Base-by-base conservation (phyloP, 2,888 invertebrate species). In the Selenia dentaria region DNA sequence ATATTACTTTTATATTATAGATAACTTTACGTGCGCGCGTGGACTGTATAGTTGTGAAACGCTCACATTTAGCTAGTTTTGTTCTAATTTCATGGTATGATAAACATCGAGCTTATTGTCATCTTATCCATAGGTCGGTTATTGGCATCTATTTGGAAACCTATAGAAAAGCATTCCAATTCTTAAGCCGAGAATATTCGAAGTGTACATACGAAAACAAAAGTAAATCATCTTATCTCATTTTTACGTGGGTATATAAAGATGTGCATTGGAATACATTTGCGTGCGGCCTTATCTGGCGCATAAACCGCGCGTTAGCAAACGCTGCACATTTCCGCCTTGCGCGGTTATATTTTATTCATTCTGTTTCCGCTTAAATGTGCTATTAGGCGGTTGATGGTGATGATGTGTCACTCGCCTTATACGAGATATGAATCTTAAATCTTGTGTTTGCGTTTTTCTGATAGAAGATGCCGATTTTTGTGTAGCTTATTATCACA, bases 261-360 rank as follows among this genome's bases (percentile, higher is more conserved):
- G 71, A 76, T 71, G 70, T 73, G 74, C 78, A 80, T 68, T 65
- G 46, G 69, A 67, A 67, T 70, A 80, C 79, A 83, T 83, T 84
- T 79, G 69, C 67, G 59, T 70, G 24, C 42, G 51, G 68, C 54
- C 70, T 86, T 87, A 87, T 87, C 86, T 83, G 48, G 31, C 59
- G 75, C 78, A 74, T 87, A 86, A 86, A 84, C 80, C 79, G 69
- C 70, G 78, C 77, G 74, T 84, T 84, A 85, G 85, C 78, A 62
- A 59, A 66, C 74, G 64, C 58, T 77, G 74, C 75, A 76, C 79
- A 74, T 80, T 83, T 83, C 80, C 81, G 66, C 62, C 63, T 64
- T 70, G 68, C 67, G 67, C 64, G 67, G 69, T 71, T 62, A 69
- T 74, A 74, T 77, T 75, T 75, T 74, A 81, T 77, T 70, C 64